These are phyloP conservation scores for Drosophila melanogaster DNA, from an alignment of 1,140 invertebrate genomes.

Conservation along the genomic window Release_6_plus_ISO1_MT NC_004354.4:12183001-12183500, in stretches of 20 bases:
- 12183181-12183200: conserved; percentile 1
- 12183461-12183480: no score
- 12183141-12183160: conserved; percentile 46
- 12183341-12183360: neutral
- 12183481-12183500: no score
- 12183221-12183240: conserved; percentile 32
- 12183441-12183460: no score
- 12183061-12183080: conserved; percentile 73
- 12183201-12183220: conserved; percentile 8
- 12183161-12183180: neutral
- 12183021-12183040: conserved; percentile 44
- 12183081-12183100: conserved; percentile 40
- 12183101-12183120: conserved; percentile 78
- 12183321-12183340: neutral
- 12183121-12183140: conserved; percentile 81
- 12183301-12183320: conserved; percentile 13
- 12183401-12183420: no score
- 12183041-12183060: conserved; percentile 64
- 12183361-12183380: neutral
- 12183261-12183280: conserved; percentile 66
- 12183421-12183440: no score
- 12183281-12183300: conserved; percentile 10
- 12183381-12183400: no score
- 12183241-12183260: conserved; percentile 57
- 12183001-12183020: conserved; percentile 5